A percentile compares a stretch with the other conserved stretches of the same genome.
Conservation (phyloP, 2,797 vertebrate genomes). For the Rhynchonycteris naso region DNA sequence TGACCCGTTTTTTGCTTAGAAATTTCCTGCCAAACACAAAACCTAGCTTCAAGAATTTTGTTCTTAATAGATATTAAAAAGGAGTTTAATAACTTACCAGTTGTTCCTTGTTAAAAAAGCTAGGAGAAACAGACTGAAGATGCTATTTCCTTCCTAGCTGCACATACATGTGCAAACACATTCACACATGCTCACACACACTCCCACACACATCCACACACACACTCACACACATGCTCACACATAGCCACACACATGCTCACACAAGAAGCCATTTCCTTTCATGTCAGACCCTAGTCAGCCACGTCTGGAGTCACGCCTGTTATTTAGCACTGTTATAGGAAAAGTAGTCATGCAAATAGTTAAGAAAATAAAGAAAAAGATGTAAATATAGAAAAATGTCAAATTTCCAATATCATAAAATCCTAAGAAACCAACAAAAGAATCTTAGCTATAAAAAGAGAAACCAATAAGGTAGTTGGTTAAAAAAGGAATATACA, state of each 20-base stretch:
- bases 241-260: no score
- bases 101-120: slow-evolving; percentile 25
- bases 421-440: background rate
- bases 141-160: background rate
- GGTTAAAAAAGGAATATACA: background rate
- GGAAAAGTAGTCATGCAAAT: background rate
- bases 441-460: slow-evolving; percentile 42
- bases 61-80: slow-evolving; percentile 2
- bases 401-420: slow-evolving; percentile 12
- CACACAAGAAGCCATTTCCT: background rate
- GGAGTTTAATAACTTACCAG: background rate
- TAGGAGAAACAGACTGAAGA: background rate
- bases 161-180: background rate
- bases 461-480: background rate
- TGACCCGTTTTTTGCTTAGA: background rate
- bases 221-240: background rate
- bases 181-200: background rate
- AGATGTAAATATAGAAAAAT: background rate
- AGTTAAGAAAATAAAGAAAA: slow-evolving; percentile 6
- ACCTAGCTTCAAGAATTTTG: background rate
- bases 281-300: background rate
- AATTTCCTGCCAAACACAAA: slow-evolving; percentile 42
- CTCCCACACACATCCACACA: background rate
- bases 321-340: background rate
- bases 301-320: background rate